A percentile compares a stretch with the other conserved stretches of the same genome.
Conservation (phyloP, 1,140 invertebrate genomes). For the Aphaenogaster rudis region DNA sequence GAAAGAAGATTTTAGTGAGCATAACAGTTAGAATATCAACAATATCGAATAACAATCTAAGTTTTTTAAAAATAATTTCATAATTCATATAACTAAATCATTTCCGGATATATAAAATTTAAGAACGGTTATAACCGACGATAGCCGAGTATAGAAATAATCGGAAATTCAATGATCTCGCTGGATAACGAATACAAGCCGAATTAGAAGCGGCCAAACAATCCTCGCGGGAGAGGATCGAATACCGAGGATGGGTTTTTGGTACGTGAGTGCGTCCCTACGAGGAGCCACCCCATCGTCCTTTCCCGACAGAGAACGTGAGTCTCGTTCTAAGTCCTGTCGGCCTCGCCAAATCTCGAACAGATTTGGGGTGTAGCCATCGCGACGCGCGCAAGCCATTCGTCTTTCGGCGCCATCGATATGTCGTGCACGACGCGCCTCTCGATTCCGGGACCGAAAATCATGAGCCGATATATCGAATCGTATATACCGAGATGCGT, state of each 20-base stretch:
- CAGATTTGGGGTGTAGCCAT: conserved; percentile 80
- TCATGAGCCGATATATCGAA: conserved; percentile 62
- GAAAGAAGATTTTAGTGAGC: background rate
- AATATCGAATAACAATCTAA: background rate
- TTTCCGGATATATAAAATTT: background rate
- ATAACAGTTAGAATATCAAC: background rate
- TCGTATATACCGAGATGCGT: conserved; percentile 57
- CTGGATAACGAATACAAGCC: conserved; percentile 70
- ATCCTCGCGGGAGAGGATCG: conserved; percentile 71
- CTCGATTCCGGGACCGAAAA: conserved; percentile 47
- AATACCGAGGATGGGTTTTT: conserved; percentile 64
- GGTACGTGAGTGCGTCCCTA: conserved; percentile 77
- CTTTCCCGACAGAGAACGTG: conserved; percentile 81
- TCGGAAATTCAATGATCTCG: conserved; percentile 27
- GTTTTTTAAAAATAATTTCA: background rate
- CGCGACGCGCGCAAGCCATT: conserved; percentile 68
- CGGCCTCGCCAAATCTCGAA: conserved; percentile 80
- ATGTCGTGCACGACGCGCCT: conserved; percentile 73
- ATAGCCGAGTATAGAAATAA: background rate
- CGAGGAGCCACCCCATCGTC: conserved; percentile 74
- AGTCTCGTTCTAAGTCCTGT: conserved; percentile 81
- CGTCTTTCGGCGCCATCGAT: conserved; percentile 76
- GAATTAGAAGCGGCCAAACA: conserved; percentile 78
- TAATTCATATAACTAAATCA: background rate
- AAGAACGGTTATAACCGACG: background rate